Base-by-base conservation (phyloP, 2,797 vertebrate genomes). In the Molossus molossus region DNA sequence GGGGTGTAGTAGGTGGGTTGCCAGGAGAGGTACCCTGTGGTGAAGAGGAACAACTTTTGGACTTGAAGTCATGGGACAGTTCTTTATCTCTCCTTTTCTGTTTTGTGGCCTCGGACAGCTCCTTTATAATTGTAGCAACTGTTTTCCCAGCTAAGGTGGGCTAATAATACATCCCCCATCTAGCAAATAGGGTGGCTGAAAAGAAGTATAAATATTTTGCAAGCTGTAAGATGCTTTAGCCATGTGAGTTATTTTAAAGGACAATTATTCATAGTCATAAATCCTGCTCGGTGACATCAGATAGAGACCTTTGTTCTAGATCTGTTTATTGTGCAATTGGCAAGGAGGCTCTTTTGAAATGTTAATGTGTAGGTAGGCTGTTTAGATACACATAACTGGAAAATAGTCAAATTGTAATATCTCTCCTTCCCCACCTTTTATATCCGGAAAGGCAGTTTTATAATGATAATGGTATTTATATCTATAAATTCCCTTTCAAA, bases 401-500 rank as follows among this genome's bases (percentile, higher is more conserved):
- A 88, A 97, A 77, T 53, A 7, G 33, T 48, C n/a, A 72, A 53
- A 58, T 10, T 53, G 1, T 62, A 75, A 8, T 83, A 65, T 57
- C 40, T 92, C 6, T 18, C 25, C 29, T 64, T 21, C 13, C 40
- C 4, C 27, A 50, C 0, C 27, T 82, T 83, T 87, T 64, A 12
- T 2, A 75, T 27, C 58, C 37, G 15, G 18, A 87, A 73, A 93
- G 37, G 50, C 12, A 86, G 21, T 72, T 91, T 93, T 62, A 82
- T 37, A 60, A 70, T 80, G 89, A 94, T 77, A 77, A 90, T 65
- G 37, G 11, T 13, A 86, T 86, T 91, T 88, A 67, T 21, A 88
- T 75, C 57, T 93, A 67, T 67, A 94, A 58, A 76, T 60, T 95
- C 18, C 20, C 12, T 91, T 94, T 96, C 40, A 87, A 75, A 72